Evolutionary conservation across 2,888 invertebrate genomes (phyloP).

Genomic region (Leucoptera coffeella): DNA sequence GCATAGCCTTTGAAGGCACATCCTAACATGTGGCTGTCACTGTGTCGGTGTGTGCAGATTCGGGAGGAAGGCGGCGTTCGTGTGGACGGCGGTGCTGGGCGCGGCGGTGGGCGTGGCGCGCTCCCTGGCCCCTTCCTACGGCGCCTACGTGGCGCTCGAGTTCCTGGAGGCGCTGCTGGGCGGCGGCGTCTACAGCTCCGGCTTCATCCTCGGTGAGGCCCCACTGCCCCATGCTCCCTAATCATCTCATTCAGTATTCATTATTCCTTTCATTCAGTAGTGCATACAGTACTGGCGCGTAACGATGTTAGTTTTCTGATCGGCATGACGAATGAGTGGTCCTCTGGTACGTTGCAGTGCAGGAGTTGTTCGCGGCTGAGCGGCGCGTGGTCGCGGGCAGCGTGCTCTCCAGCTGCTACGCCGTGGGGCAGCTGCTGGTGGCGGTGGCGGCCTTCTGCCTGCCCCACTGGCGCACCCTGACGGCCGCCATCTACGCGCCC

Average conservation of each 20-base stretch:
- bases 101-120: constrained; percentile 47
- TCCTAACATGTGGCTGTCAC: too few species aligned
- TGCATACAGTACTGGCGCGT: too few species aligned
- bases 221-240: too few species aligned
- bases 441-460: constrained; percentile 58
- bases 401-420: constrained; percentile 59
- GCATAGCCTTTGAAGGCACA: too few species aligned
- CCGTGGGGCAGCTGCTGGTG: constrained; percentile 57
- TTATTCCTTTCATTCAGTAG: too few species aligned
- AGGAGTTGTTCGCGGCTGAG: constrained; percentile 63
- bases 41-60: constrained; percentile 28
- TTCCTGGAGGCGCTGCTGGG: constrained; percentile 48
- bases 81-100: constrained; percentile 46
- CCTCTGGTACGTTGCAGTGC: constrained; percentile 54
- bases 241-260: too few species aligned
- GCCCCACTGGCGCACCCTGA: constrained; percentile 59
- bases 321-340: too few species aligned
- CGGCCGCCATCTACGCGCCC: constrained; percentile 58
- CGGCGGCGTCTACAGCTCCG: constrained; percentile 52
- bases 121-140: constrained; percentile 43
- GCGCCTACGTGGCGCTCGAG: constrained; percentile 45
- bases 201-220: constrained; percentile 57
- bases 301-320: too few species aligned
- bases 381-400: constrained; percentile 62
- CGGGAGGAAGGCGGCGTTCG: constrained; percentile 55